A percentile compares a stretch with the other conserved stretches of the same genome.
These are phyloP conservation scores for Bostrychus sinensis DNA, from an alignment of 2,113 vertebrate species.

Conservation along the genomic window DNA sequence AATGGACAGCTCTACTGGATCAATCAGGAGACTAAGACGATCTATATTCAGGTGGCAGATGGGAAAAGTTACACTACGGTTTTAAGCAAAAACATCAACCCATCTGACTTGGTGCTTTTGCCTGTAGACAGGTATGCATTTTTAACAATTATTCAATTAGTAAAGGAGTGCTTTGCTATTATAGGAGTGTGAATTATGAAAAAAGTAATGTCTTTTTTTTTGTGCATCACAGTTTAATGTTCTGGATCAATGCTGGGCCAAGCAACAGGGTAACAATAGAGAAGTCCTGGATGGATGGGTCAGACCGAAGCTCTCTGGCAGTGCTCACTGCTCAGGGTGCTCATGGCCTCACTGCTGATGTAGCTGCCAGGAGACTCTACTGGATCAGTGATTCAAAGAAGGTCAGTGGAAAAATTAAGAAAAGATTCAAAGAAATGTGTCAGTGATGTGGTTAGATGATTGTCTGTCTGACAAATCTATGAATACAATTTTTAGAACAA, in stretches of 20 bases:
- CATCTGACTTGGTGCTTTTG: constrained; percentile 83
- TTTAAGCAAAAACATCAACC: constrained; percentile 83
- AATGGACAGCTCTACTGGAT: constrained; percentile 90
- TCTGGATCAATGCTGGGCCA: constrained; percentile 85
- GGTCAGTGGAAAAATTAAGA: constrained; percentile 63
- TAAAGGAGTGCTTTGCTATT: too few relatives aligned
- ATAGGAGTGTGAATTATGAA: too few relatives aligned
- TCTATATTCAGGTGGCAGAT: constrained; percentile 80
- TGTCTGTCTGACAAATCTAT: too few relatives aligned
- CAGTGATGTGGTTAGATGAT: too few relatives aligned
- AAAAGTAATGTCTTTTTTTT: neutral
- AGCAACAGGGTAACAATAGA: constrained; percentile 79
- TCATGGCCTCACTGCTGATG: constrained; percentile 82
- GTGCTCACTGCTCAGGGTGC: constrained; percentile 83
- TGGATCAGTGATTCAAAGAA: constrained; percentile 89
- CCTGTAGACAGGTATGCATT: constrained; percentile 81
- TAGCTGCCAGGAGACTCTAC: constrained; percentile 82
- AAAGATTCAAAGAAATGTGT: neutral
- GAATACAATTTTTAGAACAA: too few relatives aligned
- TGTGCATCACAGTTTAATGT: constrained; percentile 79
- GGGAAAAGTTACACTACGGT: constrained; percentile 80
- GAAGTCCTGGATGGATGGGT: constrained; percentile 88
- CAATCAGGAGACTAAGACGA: constrained; percentile 74
- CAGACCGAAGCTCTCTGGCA: constrained; percentile 71
- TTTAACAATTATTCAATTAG: neutral